phyloP scores from a whole-genome alignment of 2,113 vertebrate species.

The Stictonetta naevosa region DNA sequence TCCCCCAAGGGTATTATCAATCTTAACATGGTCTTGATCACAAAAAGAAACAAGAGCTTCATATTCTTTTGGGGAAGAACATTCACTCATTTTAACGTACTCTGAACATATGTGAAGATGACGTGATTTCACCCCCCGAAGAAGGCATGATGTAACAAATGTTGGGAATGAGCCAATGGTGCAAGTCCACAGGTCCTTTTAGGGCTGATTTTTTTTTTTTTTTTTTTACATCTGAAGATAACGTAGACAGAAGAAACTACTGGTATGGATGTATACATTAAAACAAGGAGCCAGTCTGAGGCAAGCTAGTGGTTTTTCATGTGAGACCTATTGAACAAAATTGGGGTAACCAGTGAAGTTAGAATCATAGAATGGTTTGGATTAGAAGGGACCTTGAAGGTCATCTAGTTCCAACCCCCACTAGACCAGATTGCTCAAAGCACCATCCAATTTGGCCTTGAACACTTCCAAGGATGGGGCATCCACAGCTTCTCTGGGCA shows the following conservation, averaged over 20 bases:
- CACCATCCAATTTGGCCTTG: too few relatives aligned
- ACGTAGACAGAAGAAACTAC: background rate
- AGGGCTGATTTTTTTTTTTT: background rate
- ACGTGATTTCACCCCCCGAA: accelerated
- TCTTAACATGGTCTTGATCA: background rate
- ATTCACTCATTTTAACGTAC: background rate
- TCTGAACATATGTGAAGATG: background rate
- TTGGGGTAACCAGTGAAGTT: background rate
- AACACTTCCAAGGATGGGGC: background rate
- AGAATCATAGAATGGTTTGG: too few relatives aligned
- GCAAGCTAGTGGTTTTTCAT: background rate
- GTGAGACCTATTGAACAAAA: background rate
- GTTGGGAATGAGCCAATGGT: background rate
- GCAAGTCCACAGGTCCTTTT: constrained; percentile 32
- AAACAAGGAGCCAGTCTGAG: background rate
- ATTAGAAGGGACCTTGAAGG: too few relatives aligned
- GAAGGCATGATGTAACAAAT: background rate
- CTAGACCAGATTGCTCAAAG: too few relatives aligned
- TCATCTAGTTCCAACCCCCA: too few relatives aligned
- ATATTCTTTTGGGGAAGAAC: background rate
- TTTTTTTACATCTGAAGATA: background rate
- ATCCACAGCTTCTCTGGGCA: too few relatives aligned
- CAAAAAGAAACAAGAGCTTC: background rate
- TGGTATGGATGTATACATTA: background rate
- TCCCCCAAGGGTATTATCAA: background rate